phyloP scores from a whole-genome alignment of 2,888 invertebrate genomes.

The Listrodromus nycthemerus region DNA sequence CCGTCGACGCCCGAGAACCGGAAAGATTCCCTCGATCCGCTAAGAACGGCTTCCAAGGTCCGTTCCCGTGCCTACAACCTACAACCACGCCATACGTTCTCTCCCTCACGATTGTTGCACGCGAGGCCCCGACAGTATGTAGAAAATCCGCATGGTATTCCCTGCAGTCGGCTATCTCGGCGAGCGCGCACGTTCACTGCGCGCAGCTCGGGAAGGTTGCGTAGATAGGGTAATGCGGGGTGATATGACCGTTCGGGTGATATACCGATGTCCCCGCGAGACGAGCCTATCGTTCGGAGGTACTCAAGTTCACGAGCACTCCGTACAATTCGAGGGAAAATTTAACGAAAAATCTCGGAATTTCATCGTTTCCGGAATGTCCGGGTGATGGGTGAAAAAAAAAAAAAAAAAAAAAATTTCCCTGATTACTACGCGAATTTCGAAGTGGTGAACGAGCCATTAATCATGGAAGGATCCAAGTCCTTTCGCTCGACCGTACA shows the following conservation, averaged over 20 bases:
- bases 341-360: neutral
- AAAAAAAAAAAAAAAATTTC: too few relatives aligned
- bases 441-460: too few relatives aligned
- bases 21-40: slow-evolving; percentile 84
- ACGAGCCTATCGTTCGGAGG: neutral
- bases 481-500: too few relatives aligned
- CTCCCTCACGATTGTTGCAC: slow-evolving; percentile 24
- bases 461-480: too few relatives aligned
- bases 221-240: neutral
- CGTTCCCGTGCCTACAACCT: slow-evolving; percentile 69
- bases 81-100: slow-evolving; percentile 57
- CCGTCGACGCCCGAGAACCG: slow-evolving; percentile 81
- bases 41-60: slow-evolving; percentile 83
- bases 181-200: neutral
- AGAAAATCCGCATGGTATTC: slow-evolving; percentile 33
- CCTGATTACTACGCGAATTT: too few relatives aligned
- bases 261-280: neutral
- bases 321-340: neutral
- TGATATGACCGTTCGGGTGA: neutral
- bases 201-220: neutral
- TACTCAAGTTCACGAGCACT: neutral
- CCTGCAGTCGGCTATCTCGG: neutral
- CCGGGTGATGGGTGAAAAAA: too few relatives aligned
- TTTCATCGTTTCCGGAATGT: too few relatives aligned
- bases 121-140: slow-evolving; percentile 52